Conservation (phyloP, 2,797 vertebrate species). For the Caiman crocodilus region DNA sequence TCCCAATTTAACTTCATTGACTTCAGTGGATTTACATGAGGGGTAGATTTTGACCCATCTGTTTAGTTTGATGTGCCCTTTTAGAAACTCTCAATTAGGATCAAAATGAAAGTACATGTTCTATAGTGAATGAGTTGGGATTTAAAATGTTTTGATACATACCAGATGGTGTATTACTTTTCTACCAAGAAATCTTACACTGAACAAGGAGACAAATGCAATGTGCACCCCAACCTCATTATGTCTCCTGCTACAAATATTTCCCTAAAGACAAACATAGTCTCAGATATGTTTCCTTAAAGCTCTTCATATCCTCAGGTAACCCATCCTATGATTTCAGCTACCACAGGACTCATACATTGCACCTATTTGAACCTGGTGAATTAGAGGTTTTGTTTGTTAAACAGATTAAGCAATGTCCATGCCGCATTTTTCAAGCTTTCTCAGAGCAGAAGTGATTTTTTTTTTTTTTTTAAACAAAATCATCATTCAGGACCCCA, state of each 20-base stretch:
- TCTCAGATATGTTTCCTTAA: slow-evolving; percentile 15
- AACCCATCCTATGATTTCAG: slow-evolving; percentile 42
- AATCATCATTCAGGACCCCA: slow-evolving; percentile 36
- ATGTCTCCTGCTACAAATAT: slow-evolving; percentile 30
- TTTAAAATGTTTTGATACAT: slow-evolving; percentile 19
- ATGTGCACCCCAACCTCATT: slow-evolving; percentile 29
- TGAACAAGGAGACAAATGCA: not conserved
- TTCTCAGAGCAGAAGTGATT: slow-evolving; percentile 47
- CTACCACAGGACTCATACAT: slow-evolving; percentile 14
- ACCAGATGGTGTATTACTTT: no score
- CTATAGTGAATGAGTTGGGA: not conserved
- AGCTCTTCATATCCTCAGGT: slow-evolving; percentile 47
- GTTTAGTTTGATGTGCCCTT: not conserved
- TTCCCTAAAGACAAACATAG: slow-evolving; percentile 38
- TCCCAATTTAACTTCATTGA: not conserved
- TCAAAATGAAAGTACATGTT: not conserved
- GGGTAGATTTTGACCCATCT: not conserved
- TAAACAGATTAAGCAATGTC: slow-evolving; percentile 17
- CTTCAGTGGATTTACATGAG: not conserved
- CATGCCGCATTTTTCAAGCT: slow-evolving; percentile 15
- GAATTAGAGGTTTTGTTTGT: slow-evolving; percentile 49
- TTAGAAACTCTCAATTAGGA: slow-evolving; percentile 17
- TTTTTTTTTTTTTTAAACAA: slow-evolving; percentile 47
- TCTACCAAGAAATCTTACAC: not conserved
- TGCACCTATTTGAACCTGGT: slow-evolving; percentile 50